Evolutionary conservation across 2,113 vertebrate genomes (phyloP).

Genomic region (Ciconia maguari): DNA sequence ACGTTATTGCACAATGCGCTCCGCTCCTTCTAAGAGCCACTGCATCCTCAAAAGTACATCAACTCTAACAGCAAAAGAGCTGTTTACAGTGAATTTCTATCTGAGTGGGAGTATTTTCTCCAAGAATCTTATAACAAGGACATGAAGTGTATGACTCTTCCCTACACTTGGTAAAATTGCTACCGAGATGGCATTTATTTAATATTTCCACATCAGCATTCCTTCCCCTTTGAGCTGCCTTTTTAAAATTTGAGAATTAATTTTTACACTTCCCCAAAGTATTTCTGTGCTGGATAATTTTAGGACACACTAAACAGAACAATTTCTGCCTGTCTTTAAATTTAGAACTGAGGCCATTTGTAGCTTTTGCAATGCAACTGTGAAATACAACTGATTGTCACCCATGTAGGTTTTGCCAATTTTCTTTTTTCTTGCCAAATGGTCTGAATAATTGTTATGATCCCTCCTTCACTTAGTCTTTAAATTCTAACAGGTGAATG

Average conservation of each 20-base stretch:
- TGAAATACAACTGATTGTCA: slow-evolving; percentile 47
- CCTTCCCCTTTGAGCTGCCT: slow-evolving; percentile 35
- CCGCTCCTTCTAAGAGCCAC: slow-evolving; percentile 43
- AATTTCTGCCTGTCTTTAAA: slow-evolving; percentile 33
- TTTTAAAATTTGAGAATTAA: slow-evolving; percentile 37
- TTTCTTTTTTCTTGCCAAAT: background rate
- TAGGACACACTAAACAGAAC: slow-evolving; percentile 49
- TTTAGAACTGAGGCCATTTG: slow-evolving; percentile 27
- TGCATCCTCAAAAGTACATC: slow-evolving; percentile 53
- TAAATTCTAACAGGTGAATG: background rate
- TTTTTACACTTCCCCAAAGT: slow-evolving; percentile 55
- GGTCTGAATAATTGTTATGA: background rate
- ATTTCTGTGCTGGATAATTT: slow-evolving; percentile 27
- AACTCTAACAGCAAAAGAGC: slow-evolving; percentile 23
- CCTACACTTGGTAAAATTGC: background rate
- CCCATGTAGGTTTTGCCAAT: background rate
- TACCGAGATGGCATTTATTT: background rate
- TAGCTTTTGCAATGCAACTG: slow-evolving; percentile 3
- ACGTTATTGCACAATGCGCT: slow-evolving; percentile 12
- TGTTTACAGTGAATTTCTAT: slow-evolving; percentile 45
- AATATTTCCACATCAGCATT: slow-evolving; percentile 34
- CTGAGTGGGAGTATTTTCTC: slow-evolving; percentile 59
- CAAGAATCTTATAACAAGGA: slow-evolving; percentile 41
- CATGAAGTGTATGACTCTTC: background rate
- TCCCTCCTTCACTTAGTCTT: background rate